Evolutionary conservation across 2,888 invertebrate species (phyloP), one percentile per base, ranked within the genome.

Genomic region (Bellardia pandia): DNA sequence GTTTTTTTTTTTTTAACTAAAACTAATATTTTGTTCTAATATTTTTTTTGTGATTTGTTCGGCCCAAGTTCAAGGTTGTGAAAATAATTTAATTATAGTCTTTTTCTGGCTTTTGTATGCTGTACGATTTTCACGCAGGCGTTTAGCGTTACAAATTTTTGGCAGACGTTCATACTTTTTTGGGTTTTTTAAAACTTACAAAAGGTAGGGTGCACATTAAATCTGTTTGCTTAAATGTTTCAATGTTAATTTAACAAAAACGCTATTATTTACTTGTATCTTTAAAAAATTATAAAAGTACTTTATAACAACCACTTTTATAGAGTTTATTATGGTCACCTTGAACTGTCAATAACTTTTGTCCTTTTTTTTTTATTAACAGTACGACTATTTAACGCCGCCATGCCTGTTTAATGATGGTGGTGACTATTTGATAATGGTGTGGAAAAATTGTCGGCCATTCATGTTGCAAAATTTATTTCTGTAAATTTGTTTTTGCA

Each of bases 1-100:
- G 11, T 48, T 23, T 11, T 60, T 45, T 48, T 48, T 69, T 30
- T 53, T 16, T 60, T 30, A 69, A 16, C 60, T 14, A 23, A 45
- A 45, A 66, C 42, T 77, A 66, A 74, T 42, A 42, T 4, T 37
- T 71, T 33, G 23, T 74, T 40, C 9, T 56, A 9, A 23, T 23
- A 64, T 68, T 78, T 30, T 33, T 56, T 23, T 23, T 53, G 13
- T 56, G 40, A 64, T 82, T 77, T 76, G 4, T 58, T 37, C n/a
- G 58, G 62, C 11, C 7, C 86, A 87, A 84, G 84, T 87, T 81
- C 86, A 87, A 87, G 86, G 86, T 81, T 86, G 53, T 71, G 11
- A 64, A 76, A 51, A 56, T 2, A n/a, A 71, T 64, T 72, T 48
- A 68, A 66, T 74, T 60, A 6, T 45, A 42, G 16, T 48, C 58